Conservation (phyloP, 1,140 invertebrate species). For the Agrypnia vestita region DNA sequence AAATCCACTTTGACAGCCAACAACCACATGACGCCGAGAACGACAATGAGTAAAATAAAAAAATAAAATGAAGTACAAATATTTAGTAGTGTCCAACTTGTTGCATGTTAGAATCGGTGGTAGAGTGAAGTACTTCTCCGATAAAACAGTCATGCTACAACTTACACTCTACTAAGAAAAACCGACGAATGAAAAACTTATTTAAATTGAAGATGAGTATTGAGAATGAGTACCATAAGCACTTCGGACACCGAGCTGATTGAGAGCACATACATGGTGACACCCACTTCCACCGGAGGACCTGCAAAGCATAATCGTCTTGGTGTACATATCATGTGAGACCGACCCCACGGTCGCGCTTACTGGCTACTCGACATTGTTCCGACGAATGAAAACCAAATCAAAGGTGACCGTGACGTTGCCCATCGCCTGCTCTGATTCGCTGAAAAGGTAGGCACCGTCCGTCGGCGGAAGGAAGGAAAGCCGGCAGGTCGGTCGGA, state of each 20-base stretch:
- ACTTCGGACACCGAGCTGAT: slow-evolving; percentile 99
- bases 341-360: slow-evolving; percentile 10
- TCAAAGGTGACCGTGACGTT: slow-evolving; percentile 60
- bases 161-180: slow-evolving; percentile 8
- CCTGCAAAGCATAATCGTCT: slow-evolving; percentile 82
- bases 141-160: slow-evolving; percentile 18
- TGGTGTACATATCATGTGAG: slow-evolving; percentile 49
- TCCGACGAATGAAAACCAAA: slow-evolving; percentile 61
- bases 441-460: slow-evolving; percentile 45
- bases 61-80: slow-evolving; percentile 42
- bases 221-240: slow-evolving; percentile 88
- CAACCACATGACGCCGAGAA: slow-evolving; percentile 59
- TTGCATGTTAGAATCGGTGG: not conserved
- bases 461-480: not conserved
- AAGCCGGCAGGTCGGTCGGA: slow-evolving; percentile 29
- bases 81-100: slow-evolving; percentile 27
- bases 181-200: slow-evolving; percentile 43
- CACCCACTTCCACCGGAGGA: slow-evolving; percentile 95
- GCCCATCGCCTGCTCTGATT: slow-evolving; percentile 59
- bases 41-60: slow-evolving; percentile 52
- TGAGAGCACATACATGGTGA: slow-evolving; percentile 98
- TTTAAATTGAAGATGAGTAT: slow-evolving; percentile 58
- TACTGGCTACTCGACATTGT: slow-evolving; percentile 38
- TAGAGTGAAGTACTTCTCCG: slow-evolving; percentile 6
- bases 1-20: slow-evolving; percentile 56